Evolutionary conservation across 1,140 invertebrate genomes (phyloP).

Genomic region (Danaus melanippus): DNA sequence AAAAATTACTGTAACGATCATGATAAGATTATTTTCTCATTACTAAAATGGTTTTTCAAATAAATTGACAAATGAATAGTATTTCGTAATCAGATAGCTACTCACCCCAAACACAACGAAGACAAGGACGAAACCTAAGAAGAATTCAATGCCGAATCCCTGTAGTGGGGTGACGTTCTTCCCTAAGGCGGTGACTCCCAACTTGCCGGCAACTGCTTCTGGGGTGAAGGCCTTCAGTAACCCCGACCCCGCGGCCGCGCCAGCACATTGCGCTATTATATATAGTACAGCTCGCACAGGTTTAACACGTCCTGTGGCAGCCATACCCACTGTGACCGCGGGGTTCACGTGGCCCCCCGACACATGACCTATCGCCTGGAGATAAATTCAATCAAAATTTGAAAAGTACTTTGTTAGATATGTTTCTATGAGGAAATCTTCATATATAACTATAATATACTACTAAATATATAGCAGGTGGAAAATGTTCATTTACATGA

Average conservation of each 20-base stretch:
- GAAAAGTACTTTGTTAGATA: no score
- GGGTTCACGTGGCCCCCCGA: conserved; percentile 95
- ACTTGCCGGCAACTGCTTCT: conserved; percentile 66
- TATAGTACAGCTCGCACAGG: conserved; percentile 85
- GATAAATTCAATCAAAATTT: no score
- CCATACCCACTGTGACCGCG: conserved; percentile 86
- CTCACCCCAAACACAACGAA: conserved; percentile 89
- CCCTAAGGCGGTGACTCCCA: conserved; percentile 77
- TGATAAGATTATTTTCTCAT: no score
- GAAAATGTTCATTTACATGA: no score
- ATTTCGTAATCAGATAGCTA: conserved; percentile 6
- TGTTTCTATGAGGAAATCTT: no score
- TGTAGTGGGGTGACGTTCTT: conserved; percentile 77
- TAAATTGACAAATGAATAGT: no score
- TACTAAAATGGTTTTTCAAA: no score
- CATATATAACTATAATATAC: no score
- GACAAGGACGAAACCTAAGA: conserved; percentile 91
- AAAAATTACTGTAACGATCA: no score
- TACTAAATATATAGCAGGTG: no score
- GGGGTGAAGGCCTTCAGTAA: conserved; percentile 76
- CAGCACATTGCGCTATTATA: conserved; percentile 86
- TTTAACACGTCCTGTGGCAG: conserved; percentile 84
- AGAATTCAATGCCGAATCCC: conserved; percentile 90
- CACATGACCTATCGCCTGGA: conserved; percentile 85
- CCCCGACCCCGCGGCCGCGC: conserved; percentile 87